Percentiles rank a stretch among this genome's conserved stretches.
Evolutionary conservation across 1,140 invertebrate genomes (phyloP).

Genomic region (Drosophila insularis): DNA sequence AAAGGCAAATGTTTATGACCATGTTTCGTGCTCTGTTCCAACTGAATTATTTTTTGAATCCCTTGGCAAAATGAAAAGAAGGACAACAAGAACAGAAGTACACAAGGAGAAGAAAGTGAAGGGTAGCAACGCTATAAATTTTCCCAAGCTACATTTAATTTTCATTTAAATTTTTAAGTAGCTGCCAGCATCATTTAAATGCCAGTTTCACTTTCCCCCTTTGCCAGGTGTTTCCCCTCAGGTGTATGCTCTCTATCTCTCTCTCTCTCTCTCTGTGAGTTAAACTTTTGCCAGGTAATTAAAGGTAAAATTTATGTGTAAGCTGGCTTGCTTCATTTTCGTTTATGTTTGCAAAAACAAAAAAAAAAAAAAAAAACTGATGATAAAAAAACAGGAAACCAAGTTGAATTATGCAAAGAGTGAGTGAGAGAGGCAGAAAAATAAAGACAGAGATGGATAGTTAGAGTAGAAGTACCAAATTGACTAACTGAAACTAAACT

Average conservation of each 20-base stretch:
- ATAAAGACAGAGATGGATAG: not conserved
- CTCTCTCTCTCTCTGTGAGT: not conserved
- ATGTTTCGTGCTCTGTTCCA: not conserved
- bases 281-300: conserved; percentile 9
- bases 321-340: conserved; percentile 8
- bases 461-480: conserved; percentile 4
- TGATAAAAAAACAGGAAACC: conserved; percentile 3
- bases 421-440: not conserved
- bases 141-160: conserved; percentile 10
- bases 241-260: not conserved
- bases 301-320: conserved; percentile 10
- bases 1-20: not conserved
- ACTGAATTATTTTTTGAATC: not conserved
- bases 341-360: conserved; percentile 3
- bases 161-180: conserved; percentile 12
- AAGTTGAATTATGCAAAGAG: conserved; percentile 3
- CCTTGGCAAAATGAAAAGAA: not conserved
- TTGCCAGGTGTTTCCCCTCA: not conserved
- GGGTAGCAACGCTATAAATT: not conserved
- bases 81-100: no score
- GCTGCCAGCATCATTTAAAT: conserved; percentile 10
- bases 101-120: no score
- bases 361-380: not conserved
- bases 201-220: not conserved
- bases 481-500: conserved; percentile 10